Conservation (phyloP, 2,888 invertebrate genomes). For the Sialis fuliginosa region DNA sequence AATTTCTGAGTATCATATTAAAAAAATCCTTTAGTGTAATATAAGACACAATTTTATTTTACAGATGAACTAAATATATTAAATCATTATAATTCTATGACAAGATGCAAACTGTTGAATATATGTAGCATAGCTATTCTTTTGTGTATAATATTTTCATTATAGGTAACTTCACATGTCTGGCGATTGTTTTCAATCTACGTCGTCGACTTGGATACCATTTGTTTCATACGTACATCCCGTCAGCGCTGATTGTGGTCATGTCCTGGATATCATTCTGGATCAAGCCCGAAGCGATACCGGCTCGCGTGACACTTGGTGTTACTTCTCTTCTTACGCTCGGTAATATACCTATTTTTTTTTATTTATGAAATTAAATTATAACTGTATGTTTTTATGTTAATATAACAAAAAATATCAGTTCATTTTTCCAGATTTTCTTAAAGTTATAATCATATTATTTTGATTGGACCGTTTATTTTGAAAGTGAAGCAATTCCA, state of each 20-base stretch:
- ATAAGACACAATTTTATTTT: no score
- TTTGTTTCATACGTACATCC: constrained; percentile 82
- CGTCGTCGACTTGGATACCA: constrained; percentile 73
- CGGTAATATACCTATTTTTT: constrained; percentile 29
- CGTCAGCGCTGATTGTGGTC: constrained; percentile 78
- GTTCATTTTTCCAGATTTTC: no score
- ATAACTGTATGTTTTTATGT: not conserved
- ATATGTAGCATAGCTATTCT: not conserved
- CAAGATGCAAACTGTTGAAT: no score
- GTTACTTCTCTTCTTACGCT: constrained; percentile 74
- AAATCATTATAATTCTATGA: no score
- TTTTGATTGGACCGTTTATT: no score
- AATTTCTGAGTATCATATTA: no score
- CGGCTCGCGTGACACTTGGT: constrained; percentile 74
- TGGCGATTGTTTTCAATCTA: constrained; percentile 76
- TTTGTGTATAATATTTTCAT: constrained; percentile 7
- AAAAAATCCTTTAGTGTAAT: no score
- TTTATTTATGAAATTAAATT: not conserved
- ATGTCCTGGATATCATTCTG: constrained; percentile 96
- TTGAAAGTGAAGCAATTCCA: no score
- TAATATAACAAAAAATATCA: no score
- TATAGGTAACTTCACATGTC: constrained; percentile 77
- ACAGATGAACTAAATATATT: no score
- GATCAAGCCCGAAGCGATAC: constrained; percentile 87
- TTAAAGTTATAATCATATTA: no score